Base-by-base conservation (phyloP, 2,888 invertebrate species). In the Melinaea menophilus region DNA sequence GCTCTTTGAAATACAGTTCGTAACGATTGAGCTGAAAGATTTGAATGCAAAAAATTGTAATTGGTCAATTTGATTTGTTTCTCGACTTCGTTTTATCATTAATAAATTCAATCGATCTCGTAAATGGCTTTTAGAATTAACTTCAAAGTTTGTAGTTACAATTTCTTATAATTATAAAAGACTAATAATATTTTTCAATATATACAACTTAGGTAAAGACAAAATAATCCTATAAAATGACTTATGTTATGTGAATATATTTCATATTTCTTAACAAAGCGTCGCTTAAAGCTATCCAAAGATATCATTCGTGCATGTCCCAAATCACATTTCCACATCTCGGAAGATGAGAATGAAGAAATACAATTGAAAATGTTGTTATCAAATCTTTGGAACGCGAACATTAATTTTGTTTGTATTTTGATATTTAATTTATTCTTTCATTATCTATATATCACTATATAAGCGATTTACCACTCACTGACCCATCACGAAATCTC, bases 11-110 rank as follows among this genome's bases (percentile, higher is more conserved):
- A 68, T 59, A 59, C 54, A 51, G 64, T 68, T 59, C 58, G 56
- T 56, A 62, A 45, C 58, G 59, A 64, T 56, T 59, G 51, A 59
- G 61, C 56, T 58, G 57, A 61, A 63, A 64, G 67, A 63, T 65
- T 55, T 58, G 62, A 64, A 63, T 55, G 56, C 33, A 62, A 59
- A 55, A 51, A 63, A 68, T 67, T 64, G 60, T 56, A 58, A 65
- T 70, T 69, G 63, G 46, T 59, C 35, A 56, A 62, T 68, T 69
- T 65, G 64, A 63, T 58, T 65, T 64, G 64, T 62, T 62, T 45
- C 61, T 55, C 48, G 41, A 47, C 51, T 58, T 64, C 56, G 55
- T 60, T 57, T 61, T 56, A 35, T 60, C 65, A 59, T 65, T 63
- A 64, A 62, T 67, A 62, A 64, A 67, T 67, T 55, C 62, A 33